Percentiles rank a stretch among this genome's conserved stretches.
Conservation (phyloP, 2,888 invertebrate genomes). For the Philaethria dido region DNA sequence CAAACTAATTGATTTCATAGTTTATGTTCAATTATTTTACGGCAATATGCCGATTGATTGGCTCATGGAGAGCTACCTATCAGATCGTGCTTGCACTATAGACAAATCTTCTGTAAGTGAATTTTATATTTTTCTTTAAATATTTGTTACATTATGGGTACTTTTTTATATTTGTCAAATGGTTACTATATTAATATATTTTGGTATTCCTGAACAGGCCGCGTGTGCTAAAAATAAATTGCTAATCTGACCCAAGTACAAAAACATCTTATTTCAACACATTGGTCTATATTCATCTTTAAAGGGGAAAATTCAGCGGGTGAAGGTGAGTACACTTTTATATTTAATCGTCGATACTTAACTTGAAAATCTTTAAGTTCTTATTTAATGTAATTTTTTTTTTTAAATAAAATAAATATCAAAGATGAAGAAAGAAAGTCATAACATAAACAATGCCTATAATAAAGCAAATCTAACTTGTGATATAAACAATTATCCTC, state of each 20-base stretch:
- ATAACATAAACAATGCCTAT: too few relatives aligned
- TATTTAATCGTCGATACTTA: too few relatives aligned
- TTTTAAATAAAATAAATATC: too few relatives aligned
- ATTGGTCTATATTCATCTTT: conserved; percentile 97
- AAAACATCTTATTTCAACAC: conserved; percentile 97
- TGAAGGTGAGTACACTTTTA: conserved; percentile 85
- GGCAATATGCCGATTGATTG: conserved; percentile 98
- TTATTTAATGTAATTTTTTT: neutral
- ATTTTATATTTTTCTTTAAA: neutral
- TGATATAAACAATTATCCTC: too few relatives aligned
- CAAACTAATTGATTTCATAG: conserved; percentile 93
- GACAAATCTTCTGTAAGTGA: conserved; percentile 88
- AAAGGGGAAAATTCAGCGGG: conserved; percentile 97
- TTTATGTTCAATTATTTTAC: conserved; percentile 97
- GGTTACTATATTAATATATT: too few relatives aligned
- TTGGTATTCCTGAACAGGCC: conserved; percentile 84
- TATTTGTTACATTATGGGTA: too few relatives aligned
- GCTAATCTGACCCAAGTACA: conserved; percentile 92
- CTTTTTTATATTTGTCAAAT: too few relatives aligned
- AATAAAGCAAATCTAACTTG: too few relatives aligned
- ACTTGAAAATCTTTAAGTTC: neutral
- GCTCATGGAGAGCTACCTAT: conserved; percentile 95
- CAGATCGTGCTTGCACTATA: conserved; percentile 94
- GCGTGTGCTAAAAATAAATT: conserved; percentile 91
- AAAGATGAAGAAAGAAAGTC: too few relatives aligned